These are phyloP conservation scores for Pristionchus entomophagus DNA, from an alignment of 2,888 invertebrate species.

Conservation along the genomic window DNA sequence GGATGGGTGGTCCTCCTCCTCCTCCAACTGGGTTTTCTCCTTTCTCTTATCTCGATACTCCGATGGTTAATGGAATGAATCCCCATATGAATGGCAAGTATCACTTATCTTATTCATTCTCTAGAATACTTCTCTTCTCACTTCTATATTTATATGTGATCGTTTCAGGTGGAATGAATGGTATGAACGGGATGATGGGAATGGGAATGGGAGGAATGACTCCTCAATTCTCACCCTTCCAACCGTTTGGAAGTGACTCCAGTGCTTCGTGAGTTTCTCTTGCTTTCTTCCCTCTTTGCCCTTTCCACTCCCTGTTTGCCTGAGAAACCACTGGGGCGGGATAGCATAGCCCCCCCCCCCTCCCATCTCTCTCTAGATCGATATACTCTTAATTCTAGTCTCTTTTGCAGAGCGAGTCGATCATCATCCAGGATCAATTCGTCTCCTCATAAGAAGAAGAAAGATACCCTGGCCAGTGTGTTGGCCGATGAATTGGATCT, in stretches of 20 bases:
- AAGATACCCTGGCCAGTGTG: constrained; percentile 33
- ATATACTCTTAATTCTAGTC: not conserved
- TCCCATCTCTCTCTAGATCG: not conserved
- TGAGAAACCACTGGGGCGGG: no score
- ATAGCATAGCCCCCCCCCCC: no score
- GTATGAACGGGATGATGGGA: not conserved
- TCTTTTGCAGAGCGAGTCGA: not conserved
- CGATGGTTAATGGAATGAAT: not conserved
- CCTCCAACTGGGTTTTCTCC: not conserved
- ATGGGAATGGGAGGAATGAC: not conserved
- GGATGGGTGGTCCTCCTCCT: not conserved
- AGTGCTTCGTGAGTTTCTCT: not conserved
- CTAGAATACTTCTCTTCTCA: no score
- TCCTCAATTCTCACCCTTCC: not conserved
- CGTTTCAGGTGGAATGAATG: not conserved
- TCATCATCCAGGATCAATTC: not conserved
- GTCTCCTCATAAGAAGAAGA: constrained; percentile 1
- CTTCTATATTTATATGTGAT: not conserved
- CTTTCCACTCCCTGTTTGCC: no score
- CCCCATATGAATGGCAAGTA: not conserved
- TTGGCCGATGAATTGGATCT: constrained; percentile 52
- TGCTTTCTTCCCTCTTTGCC: not conserved
- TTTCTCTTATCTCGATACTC: not conserved
- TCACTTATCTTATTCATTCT: no score
- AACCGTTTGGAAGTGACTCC: not conserved